Conservation (phyloP, 2,888 invertebrate genomes). For the Drosophila pseudotalamancana region DNA sequence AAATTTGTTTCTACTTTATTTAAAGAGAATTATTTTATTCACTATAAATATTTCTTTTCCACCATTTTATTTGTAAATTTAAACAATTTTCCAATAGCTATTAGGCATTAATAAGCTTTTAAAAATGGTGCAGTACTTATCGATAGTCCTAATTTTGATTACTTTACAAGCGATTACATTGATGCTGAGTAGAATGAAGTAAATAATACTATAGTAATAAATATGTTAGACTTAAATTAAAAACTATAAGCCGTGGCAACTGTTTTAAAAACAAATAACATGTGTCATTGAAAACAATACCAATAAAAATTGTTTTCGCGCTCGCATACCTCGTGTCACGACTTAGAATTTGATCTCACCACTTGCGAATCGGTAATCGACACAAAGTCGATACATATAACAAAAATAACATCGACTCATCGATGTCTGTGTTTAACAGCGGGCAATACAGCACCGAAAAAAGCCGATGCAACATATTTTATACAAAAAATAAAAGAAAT, state of each 20-base stretch:
- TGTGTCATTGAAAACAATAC: too few species aligned
- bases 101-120: background rate
- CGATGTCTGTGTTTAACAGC: slow-evolving; percentile 56
- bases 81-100: background rate
- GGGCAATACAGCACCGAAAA: slow-evolving; percentile 59
- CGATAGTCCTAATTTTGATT: too few species aligned
- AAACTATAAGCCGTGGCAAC: background rate
- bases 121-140: background rate
- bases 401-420: slow-evolving; percentile 35
- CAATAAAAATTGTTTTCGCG: background rate
- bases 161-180: background rate
- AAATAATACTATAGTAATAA: too few species aligned
- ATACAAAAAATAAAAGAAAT: slow-evolving; percentile 37
- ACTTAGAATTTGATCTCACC: background rate
- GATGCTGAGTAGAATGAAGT: too few species aligned
- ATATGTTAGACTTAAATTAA: background rate
- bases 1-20: background rate
- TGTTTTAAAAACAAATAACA: background rate
- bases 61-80: background rate
- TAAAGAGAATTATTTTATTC: background rate
- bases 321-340: slow-evolving; percentile 22
- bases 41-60: background rate
- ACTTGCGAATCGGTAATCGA: slow-evolving; percentile 15
- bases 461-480: slow-evolving; percentile 62
- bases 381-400: slow-evolving; percentile 18